phyloP scores from a whole-genome alignment of 35 echinoderm and acorn worm genomes.

The Amphiura filiformis region DNA sequence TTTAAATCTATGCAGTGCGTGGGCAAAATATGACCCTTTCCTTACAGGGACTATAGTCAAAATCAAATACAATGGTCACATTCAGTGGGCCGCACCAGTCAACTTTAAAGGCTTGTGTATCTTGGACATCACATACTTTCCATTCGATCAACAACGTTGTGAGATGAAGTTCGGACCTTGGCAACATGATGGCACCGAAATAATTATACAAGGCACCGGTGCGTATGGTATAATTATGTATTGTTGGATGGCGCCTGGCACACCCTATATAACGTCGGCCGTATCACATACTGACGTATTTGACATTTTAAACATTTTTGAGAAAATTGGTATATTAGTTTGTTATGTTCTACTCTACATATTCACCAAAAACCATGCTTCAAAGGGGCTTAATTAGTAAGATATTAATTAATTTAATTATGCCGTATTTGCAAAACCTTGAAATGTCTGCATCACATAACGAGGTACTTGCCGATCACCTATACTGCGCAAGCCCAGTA shows the following conservation, averaged over 20 bases:
- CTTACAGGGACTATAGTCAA: constrained; percentile 71
- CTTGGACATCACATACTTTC: constrained; percentile 78
- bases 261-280: background rate
- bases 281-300: too few species aligned
- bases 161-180: constrained; percentile 98
- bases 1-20: constrained; percentile 45
- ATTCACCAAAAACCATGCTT: too few species aligned
- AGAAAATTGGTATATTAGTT: too few species aligned
- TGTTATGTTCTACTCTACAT: too few species aligned
- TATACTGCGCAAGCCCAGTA: too few species aligned
- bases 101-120: constrained; percentile 87
- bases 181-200: constrained; percentile 81
- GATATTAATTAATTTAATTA: too few species aligned
- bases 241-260: constrained; percentile 10
- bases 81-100: constrained; percentile 91
- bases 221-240: background rate
- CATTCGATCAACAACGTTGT: constrained; percentile 86
- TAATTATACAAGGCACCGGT: constrained; percentile 56
- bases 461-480: too few species aligned
- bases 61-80: constrained; percentile 54
- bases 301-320: too few species aligned
- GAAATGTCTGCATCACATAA: too few species aligned
- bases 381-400: too few species aligned
- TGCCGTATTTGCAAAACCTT: too few species aligned
- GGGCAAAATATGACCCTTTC: constrained; percentile 54